phyloP scores from a whole-genome alignment of 2,888 invertebrate genomes.

The Alloplasta piceator region DNA sequence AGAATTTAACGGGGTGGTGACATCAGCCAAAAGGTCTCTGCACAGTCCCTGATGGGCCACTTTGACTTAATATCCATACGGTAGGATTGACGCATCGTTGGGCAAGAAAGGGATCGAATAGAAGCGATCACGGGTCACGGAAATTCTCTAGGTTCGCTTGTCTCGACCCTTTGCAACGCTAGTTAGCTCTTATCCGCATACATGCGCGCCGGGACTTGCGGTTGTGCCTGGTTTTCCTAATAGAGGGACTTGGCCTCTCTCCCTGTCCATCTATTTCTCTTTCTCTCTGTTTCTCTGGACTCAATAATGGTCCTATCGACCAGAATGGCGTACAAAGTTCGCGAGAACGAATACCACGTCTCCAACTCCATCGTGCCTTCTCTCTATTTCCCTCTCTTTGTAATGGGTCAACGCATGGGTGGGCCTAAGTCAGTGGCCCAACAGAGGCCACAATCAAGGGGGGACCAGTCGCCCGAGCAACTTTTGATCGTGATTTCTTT shows the following conservation, averaged over 20 bases:
- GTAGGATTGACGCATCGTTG: neutral
- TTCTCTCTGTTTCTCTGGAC: no score
- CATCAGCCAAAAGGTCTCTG: constrained; percentile 12
- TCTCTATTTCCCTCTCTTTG: neutral
- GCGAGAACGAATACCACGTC: constrained; percentile 44
- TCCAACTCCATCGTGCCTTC: constrained; percentile 3
- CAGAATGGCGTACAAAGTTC: constrained; percentile 55
- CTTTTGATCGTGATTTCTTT: neutral
- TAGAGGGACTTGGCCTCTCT: constrained; percentile 56
- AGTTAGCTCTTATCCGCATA: constrained; percentile 68
- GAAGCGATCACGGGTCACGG: constrained; percentile 25
- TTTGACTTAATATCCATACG: neutral
- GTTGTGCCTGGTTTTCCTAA: constrained; percentile 60
- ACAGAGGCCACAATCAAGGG: no score
- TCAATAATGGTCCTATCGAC: constrained; percentile 72
- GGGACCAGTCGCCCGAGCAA: no score
- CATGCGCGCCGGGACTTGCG: constrained; percentile 36
- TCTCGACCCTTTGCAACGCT: constrained; percentile 70
- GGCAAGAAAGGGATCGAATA: constrained; percentile 28
- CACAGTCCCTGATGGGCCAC: neutral
- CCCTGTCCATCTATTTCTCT: no score
- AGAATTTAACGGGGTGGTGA: constrained; percentile 36
- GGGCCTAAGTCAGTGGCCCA: no score
- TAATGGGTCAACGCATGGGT: no score
- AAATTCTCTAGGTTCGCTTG: constrained; percentile 50